Evolutionary conservation across 2,797 vertebrate genomes (phyloP).

Genomic region (Xenopus petersii): DNA sequence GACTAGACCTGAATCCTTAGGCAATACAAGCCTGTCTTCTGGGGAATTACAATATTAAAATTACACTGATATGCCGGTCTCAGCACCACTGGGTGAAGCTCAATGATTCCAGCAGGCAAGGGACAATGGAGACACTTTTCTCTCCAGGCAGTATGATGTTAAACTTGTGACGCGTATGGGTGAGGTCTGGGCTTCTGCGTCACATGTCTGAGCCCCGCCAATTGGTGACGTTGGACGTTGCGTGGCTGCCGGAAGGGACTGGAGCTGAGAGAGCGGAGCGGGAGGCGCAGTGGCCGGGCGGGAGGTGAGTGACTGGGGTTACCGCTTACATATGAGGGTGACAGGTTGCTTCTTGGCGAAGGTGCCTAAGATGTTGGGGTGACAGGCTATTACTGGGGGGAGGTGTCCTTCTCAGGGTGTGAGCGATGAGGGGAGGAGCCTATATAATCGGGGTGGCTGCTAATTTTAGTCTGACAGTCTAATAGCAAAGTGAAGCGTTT

Average conservation of each 20-base stretch:
- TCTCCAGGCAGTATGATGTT: background rate
- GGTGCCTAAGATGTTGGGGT: background rate
- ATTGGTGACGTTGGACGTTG: constrained; percentile 17
- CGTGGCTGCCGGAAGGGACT: constrained; percentile 27
- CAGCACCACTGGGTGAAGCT: no score
- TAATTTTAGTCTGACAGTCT: no score
- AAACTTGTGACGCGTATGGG: constrained; percentile 1
- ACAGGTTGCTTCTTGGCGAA: background rate
- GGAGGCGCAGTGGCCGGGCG: background rate
- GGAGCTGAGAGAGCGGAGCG: background rate
- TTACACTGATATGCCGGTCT: no score
- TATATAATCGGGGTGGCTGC: no score
- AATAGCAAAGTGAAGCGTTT: no score
- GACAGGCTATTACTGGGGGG: background rate
- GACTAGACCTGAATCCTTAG: no score
- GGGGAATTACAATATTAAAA: no score
- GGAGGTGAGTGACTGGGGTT: background rate
- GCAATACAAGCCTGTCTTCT: no score
- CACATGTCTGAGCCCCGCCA: background rate
- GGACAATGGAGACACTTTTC: no score
- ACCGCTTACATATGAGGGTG: background rate
- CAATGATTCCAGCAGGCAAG: no score
- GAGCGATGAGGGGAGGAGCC: no score
- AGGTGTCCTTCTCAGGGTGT: background rate
- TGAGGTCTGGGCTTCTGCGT: background rate